Percentiles rank a stretch among this genome's conserved stretches.
These are phyloP conservation scores for Pollenia griseotomentosa DNA, from an alignment of 2,888 invertebrate species.

Conservation along the genomic window DNA sequence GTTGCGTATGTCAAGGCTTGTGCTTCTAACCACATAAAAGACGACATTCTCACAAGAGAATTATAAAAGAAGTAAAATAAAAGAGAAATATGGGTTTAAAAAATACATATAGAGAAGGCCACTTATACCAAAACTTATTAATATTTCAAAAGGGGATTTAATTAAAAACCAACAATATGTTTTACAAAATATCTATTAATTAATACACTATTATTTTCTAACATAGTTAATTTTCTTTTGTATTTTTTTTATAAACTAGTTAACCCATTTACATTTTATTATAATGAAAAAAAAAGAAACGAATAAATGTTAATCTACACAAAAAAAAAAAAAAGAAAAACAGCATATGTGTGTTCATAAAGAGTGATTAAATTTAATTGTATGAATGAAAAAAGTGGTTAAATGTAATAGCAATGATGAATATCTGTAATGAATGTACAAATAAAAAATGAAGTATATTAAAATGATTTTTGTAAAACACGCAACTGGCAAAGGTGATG, in stretches of 20 bases:
- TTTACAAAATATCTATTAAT: constrained; percentile 17
- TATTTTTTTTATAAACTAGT: constrained; percentile 24
- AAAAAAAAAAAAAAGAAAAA: constrained; percentile 1
- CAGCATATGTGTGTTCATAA: neutral
- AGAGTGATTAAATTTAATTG: constrained; percentile 47
- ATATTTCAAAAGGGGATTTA: neutral
- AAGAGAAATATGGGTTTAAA: neutral
- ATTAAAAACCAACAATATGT: neutral
- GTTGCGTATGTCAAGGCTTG: no score
- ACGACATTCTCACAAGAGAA: no score
- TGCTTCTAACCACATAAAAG: no score
- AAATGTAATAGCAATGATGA: neutral
- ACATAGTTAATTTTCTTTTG: constrained; percentile 14
- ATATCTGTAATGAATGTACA: neutral
- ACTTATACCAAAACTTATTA: neutral
- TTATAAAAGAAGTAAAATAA: no score
- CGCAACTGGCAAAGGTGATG: constrained; percentile 34
- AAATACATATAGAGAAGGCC: no score
- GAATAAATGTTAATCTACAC: constrained; percentile 16
- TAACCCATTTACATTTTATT: constrained; percentile 46
- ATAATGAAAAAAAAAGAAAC: neutral
- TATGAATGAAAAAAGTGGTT: constrained; percentile 19
- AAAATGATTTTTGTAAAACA: constrained; percentile 42
- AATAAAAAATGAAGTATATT: constrained; percentile 10
- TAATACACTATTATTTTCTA: constrained; percentile 32